These are phyloP conservation scores for Pimpla rufipes DNA, from an alignment of 2,888 invertebrate species.

Conservation along the genomic window DNA sequence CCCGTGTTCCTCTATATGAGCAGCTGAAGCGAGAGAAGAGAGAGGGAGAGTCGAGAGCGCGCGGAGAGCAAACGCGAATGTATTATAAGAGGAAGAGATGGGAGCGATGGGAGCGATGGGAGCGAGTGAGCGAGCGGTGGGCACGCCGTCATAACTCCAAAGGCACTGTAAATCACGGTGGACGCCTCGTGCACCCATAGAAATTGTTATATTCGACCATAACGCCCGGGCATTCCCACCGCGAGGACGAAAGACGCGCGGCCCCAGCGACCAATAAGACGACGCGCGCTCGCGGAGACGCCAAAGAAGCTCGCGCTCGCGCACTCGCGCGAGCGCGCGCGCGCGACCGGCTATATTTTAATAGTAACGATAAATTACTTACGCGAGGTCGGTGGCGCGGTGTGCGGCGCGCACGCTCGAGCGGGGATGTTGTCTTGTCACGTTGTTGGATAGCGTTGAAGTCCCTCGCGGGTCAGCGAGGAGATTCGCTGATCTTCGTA, in stretches of 20 bases:
- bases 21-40: no score
- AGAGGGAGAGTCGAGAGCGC: conserved; percentile 50
- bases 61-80: conserved; percentile 22
- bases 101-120: conserved; percentile 49
- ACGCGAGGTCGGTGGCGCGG: conserved; percentile 75
- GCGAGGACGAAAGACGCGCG: conserved; percentile 77
- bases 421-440: conserved; percentile 67
- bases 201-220: conserved; percentile 83
- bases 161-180: conserved; percentile 83
- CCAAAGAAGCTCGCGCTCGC: background rate
- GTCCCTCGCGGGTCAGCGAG: conserved; percentile 64
- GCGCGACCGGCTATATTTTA: conserved; percentile 81
- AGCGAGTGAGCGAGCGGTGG: conserved; percentile 75
- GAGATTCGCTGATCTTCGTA: conserved; percentile 8
- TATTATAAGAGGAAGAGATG: conserved; percentile 56
- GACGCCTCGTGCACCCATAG: conserved; percentile 83
- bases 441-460: conserved; percentile 74
- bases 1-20: no score
- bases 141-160: conserved; percentile 82
- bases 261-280: conserved; percentile 53
- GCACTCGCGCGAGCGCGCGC: conserved; percentile 8
- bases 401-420: conserved; percentile 76
- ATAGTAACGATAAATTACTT: conserved; percentile 84
- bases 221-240: conserved; percentile 80
- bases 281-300: conserved; percentile 31